Conservation (phyloP, 2,888 invertebrate genomes). For the Dryadula phaetusa region DNA sequence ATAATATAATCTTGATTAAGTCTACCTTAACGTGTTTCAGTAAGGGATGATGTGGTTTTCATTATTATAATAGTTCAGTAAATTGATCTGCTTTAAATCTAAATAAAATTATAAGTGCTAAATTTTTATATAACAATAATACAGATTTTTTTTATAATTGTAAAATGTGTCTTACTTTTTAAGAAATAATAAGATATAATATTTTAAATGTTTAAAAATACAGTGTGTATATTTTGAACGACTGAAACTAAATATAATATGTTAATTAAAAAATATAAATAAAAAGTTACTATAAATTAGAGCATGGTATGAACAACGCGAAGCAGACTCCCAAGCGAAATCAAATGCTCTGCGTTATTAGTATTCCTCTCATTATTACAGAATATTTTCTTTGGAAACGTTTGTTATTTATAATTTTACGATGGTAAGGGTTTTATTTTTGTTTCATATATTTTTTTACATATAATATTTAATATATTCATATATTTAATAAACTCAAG, state of each 20-base stretch:
- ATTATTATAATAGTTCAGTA: slow-evolving; percentile 20
- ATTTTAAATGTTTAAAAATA: background rate
- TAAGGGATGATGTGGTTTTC: slow-evolving; percentile 10
- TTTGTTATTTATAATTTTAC: slow-evolving; percentile 4
- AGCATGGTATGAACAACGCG: slow-evolving; percentile 30
- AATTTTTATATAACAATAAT: no score
- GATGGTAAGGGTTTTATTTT: background rate
- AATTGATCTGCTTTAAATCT: background rate
- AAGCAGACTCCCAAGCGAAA: slow-evolving; percentile 43
- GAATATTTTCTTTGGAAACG: slow-evolving; percentile 1
- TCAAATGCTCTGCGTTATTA: slow-evolving; percentile 36
- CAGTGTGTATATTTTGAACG: background rate
- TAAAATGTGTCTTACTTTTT: no score
- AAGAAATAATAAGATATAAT: no score
- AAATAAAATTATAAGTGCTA: background rate
- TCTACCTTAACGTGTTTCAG: slow-evolving; percentile 14
- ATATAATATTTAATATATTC: slow-evolving; percentile 18
- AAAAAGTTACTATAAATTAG: slow-evolving; percentile 26
- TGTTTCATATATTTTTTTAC: background rate
- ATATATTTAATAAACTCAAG: slow-evolving; percentile 36
- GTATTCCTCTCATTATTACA: slow-evolving; percentile 36
- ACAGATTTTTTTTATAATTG: no score
- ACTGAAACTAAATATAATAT: background rate
- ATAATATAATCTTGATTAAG: slow-evolving; percentile 32
- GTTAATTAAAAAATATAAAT: slow-evolving; percentile 6